phyloP scores from a whole-genome alignment of 2,113 vertebrate species.

The Sphyrna mokarran region DNA sequence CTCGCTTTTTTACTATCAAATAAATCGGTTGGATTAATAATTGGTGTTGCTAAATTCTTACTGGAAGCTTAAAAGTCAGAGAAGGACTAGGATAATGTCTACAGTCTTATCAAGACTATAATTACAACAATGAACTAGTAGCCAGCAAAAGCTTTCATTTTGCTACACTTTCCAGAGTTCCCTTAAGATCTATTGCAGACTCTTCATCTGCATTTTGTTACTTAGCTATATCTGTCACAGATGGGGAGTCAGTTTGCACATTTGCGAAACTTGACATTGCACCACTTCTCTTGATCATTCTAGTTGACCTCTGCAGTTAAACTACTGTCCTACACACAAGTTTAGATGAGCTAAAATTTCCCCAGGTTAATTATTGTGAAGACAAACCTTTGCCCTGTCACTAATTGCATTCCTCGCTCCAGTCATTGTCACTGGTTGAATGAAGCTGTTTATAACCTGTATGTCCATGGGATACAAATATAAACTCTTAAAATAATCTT shows the following conservation, averaged over 20 bases:
- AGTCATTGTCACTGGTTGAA: neutral
- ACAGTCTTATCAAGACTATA: neutral
- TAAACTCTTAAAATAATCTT: too few relatives aligned
- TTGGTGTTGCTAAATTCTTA: too few relatives aligned
- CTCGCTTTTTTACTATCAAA: too few relatives aligned
- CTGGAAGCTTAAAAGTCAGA: neutral
- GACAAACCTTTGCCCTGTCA: too few relatives aligned
- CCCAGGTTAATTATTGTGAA: neutral
- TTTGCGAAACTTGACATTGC: neutral
- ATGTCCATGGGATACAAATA: too few relatives aligned
- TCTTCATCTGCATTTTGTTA: neutral
- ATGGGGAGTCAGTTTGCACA: neutral
- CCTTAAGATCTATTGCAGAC: neutral
- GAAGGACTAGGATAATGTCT: neutral
- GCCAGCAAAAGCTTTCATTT: neutral
- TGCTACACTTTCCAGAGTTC: neutral
- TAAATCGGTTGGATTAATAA: too few relatives aligned
- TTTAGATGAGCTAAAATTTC: neutral
- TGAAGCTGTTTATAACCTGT: neutral
- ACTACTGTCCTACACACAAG: neutral
- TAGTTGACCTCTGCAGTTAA: neutral
- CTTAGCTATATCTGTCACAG: neutral
- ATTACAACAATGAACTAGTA: neutral
- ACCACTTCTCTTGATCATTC: neutral
- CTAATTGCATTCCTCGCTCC: too few relatives aligned